phyloP scores from a whole-genome alignment of 2,113 vertebrate species.

The Indicator maculatus region DNA sequence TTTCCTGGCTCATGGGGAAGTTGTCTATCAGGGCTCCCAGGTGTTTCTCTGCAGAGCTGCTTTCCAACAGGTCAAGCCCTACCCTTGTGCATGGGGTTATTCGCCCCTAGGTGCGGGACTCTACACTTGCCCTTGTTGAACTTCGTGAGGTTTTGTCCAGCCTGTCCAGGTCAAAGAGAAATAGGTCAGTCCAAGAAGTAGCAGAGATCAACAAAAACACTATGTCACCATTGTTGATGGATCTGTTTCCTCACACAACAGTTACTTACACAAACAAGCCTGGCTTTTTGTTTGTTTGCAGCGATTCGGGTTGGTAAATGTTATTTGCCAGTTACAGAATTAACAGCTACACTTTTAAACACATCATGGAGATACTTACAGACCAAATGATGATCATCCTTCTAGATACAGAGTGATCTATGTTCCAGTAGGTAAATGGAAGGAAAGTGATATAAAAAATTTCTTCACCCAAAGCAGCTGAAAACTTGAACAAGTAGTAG shows the following conservation, averaged over 20 bases:
- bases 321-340: neutral
- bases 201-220: neutral
- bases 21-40: too few species aligned
- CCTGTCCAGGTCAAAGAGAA: neutral
- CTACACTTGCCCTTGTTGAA: too few species aligned
- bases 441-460: constrained; percentile 95
- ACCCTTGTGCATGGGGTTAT: too few species aligned
- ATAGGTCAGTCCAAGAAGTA: neutral
- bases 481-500: constrained; percentile 90
- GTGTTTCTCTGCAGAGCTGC: too few species aligned
- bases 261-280: neutral
- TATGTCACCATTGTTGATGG: neutral
- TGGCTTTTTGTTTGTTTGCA: neutral
- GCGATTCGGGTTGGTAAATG: neutral
- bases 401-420: constrained; percentile 89
- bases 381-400: constrained; percentile 91
- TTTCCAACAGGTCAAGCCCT: too few species aligned
- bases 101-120: too few species aligned
- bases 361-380: constrained; percentile 73
- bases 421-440: constrained; percentile 90
- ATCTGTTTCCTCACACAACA: fast-evolving
- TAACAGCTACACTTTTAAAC: neutral
- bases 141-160: too few species aligned
- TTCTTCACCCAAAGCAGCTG: constrained; percentile 89
- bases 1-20: too few species aligned